These are phyloP conservation scores for Lethenteron camtschaticum DNA, from an alignment of 2,113 vertebrate genomes.

Conservation along the genomic window DNA sequence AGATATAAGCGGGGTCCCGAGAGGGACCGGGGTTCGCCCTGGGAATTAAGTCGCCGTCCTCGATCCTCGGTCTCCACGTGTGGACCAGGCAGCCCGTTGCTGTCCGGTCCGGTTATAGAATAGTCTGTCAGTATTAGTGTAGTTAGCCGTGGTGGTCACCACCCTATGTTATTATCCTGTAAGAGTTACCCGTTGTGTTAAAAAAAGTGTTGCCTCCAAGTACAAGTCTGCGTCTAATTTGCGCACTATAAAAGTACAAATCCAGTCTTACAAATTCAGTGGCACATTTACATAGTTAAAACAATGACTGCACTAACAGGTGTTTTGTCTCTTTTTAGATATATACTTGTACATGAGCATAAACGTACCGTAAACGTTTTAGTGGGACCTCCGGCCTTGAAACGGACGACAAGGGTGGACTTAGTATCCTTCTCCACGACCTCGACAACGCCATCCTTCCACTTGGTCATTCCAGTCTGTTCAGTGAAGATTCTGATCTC, in stretches of 20 bases:
- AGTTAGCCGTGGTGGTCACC: no score
- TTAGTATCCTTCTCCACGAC: conserved; percentile 84
- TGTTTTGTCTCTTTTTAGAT: background rate
- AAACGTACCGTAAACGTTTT: conserved; percentile 56
- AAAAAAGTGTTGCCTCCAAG: background rate
- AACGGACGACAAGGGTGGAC: conserved; percentile 51
- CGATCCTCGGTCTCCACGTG: no score
- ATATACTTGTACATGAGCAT: background rate
- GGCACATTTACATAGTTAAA: background rate
- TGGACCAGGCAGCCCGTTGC: no score
- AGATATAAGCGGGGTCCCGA: no score
- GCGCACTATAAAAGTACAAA: background rate
- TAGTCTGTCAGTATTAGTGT: no score
- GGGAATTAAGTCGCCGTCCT: no score
- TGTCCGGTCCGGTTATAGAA: no score
- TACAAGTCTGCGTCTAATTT: conserved; percentile 1
- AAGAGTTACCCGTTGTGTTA: no score
- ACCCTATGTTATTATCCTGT: no score
- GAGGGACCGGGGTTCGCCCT: no score
- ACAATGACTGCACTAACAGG: background rate
- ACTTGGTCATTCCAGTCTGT: conserved; percentile 60
- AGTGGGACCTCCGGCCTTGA: conserved; percentile 50
- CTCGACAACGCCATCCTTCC: conserved; percentile 87
- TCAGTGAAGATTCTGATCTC: conserved; percentile 50
- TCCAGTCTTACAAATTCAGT: background rate